Evolutionary conservation across 1,140 invertebrate genomes (phyloP), one percentile per base, ranked within the genome.

Genomic region (Meteorus sp.): DNA sequence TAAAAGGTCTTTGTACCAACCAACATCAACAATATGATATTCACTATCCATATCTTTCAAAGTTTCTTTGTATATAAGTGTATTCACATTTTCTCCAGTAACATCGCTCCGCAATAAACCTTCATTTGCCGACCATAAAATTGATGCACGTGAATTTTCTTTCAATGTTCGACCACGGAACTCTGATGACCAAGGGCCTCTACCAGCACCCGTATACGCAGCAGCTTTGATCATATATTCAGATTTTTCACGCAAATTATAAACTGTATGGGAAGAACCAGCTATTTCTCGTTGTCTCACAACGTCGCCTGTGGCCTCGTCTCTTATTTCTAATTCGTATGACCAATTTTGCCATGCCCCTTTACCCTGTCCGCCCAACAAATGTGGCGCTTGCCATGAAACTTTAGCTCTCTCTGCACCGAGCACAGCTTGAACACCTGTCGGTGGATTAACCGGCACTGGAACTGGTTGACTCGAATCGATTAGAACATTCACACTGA

Each of bases 281-380:
- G 80, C 85, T 8, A 91, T 88, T 41, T 86, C 80, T 37, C 74
- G 79, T 31, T 79, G 74, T 63, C 66, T 79, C 17, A 81, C 77
- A 5, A 74, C 79, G 35, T 80, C 69, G 0, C 83, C 81, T 2
- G 76, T 78, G 1, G 81, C 70, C 57, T 83, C 81, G 60, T 89
- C 84, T 59, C 84, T 85, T 0, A 93, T 82, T 61, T 87, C 85
- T 15, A 97, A 78, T 69, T 91, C 87, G 73, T 94, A 97, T 0
- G 83, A 85, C 92, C 93, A 96, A 59, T 88, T 86, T 64, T 89
- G 88, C 86, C 91, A 95, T 0, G 93, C 89, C 0, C 88, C 88
- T 43, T 84, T 87, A 1, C 93, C 91, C 76, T 93, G 90, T 25
- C 88, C 88, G 7, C 88, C 88, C 9, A 94, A 72, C 1, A 88